Evolutionary conservation across 2,888 invertebrate species (phyloP), one percentile per base, ranked within the genome.

Genomic region (Blera fallax): DNA sequence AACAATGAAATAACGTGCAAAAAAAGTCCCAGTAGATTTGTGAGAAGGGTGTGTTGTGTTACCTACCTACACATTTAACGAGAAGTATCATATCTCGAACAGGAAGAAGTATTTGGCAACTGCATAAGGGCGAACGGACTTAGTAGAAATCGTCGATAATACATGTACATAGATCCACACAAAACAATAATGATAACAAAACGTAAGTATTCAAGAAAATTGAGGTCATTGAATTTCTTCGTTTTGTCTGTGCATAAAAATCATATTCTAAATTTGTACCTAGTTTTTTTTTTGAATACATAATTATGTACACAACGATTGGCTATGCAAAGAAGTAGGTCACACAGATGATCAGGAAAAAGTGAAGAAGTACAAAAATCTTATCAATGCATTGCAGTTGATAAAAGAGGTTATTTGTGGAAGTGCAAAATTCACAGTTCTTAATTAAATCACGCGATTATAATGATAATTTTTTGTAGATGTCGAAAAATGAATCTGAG

Each of bases 171-270:
- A 45, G 18, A 16, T 65, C 29, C n/a, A 48, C 16, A 50, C 62
- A 67, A 48, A 70, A 62, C 70, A 52, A 78, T 52, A 70, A 78
- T 78, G 78, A 70, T 70, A 78, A 78, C 43, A 62, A 58, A 64
- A 67, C 29, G 77, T 70, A 70, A 78, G 60, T 70, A 70, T 52
- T 11, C 43, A 70, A 43, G 32, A 32, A 48, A 10, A 70, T 78
- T 62, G 43, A 43, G 58, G 60, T 70, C 52, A 78, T 45, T 78
- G 60, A 78, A 78, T 78, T 70, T 58, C 37, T 40, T 64, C 52
- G 21, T 34, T 60, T 32, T 29, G 14, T 29, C 16, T 73, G 6
- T 50, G 34, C 58, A 50, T 60, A 18, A 7, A 52, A 29, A 62
- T 54, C 18, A 29, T 43, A 45, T 64, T 54, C 24, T 45, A 27